Base-by-base conservation (phyloP, 2,113 vertebrate genomes). In the Rhadina sibilatrix region DNA sequence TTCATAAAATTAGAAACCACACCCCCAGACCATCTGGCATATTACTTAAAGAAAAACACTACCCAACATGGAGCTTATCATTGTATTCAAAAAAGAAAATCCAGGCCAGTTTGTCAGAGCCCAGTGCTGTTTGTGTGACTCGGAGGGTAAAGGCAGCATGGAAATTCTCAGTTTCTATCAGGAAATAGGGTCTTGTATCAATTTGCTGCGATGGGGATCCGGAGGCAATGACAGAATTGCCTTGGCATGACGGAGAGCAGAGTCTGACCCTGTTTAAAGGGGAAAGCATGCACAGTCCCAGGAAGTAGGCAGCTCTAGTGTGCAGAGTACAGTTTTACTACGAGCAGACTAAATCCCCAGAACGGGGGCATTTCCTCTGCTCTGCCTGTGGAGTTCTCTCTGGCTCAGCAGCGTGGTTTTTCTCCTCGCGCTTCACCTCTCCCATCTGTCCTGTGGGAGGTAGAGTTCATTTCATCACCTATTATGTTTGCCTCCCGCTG, bases 1-100 rank as follows among this genome's bases (percentile, higher is more conserved):
- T 94, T 96, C 94, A 79, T 97, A 97, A 97, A 97, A 97, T 97
- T 97, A 97, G 97, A 97, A 97, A 97, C 95, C 96, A 91, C 94
- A 96, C 96, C 96, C 92, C 96, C 96, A 94, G 92, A 97, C 96
- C 96, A 96, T 97, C 97, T 97, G 97, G 90, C 94, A 37, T 94
- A 94, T 88, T 93, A 90, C 96, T 96, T 97, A 95, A 95, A 96
- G 93, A 92, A 97, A 96, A 96, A 94, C 94, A 96, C 68, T 57
- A 80, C 89, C 78, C 92, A 81, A 86, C 89, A 93, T 63, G 81
- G 69, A 96, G 93, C 87, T 92, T 88, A 86, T 81, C 91, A 94
- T 94, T 96, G 92, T 97, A 96, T 96, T 96, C 94, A 94, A 91
- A 95, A 91, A 65, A 42, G 93, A 94, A 83, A 92, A 96, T 85